Percentiles rank a stretch among this genome's conserved stretches.
These are phyloP conservation scores for Tribolium castaneum DNA, from an alignment of 1,140 invertebrate species.

Conservation along the genomic window DNA sequence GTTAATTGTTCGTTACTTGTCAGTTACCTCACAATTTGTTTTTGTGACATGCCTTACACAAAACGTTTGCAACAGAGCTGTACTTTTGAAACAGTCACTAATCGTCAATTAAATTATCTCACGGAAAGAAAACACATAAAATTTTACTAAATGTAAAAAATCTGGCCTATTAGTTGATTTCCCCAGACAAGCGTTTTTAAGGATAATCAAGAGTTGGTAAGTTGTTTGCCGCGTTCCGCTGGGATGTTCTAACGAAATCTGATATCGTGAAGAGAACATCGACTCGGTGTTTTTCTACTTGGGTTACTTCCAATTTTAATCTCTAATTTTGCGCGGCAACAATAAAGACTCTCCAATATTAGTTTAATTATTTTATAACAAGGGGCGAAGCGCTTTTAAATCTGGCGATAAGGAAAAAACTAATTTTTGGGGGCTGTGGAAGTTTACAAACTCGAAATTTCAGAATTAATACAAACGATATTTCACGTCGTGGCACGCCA, in stretches of 20 bases:
- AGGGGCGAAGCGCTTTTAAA: not conserved
- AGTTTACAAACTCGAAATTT: not conserved
- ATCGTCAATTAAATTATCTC: conserved; percentile 1
- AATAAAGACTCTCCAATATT: conserved; percentile 35
- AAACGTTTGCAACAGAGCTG: too few species aligned
- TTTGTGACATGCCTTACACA: too few species aligned
- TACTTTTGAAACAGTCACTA: not conserved
- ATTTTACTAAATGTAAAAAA: conserved; percentile 28
- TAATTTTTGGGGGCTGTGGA: too few species aligned
- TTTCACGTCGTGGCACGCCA: conserved; percentile 35
- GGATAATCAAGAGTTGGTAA: conserved; percentile 49
- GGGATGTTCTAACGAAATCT: conserved; percentile 44
- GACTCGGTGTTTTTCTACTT: conserved; percentile 36
- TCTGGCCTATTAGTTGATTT: conserved; percentile 46
- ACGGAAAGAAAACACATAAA: not conserved
- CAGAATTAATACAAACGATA: conserved; percentile 22
- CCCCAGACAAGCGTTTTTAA: conserved; percentile 47
- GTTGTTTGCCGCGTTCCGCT: conserved; percentile 42
- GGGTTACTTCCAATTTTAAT: conserved; percentile 42
- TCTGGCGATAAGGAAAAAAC: too few species aligned
- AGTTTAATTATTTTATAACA: conserved; percentile 48
- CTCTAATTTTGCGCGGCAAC: conserved; percentile 40
- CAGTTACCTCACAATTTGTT: too few species aligned
- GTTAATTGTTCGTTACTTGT: too few species aligned
- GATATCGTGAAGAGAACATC: conserved; percentile 38